Evolutionary conservation across 2,113 vertebrate species (phyloP), one percentile per base, ranked within the genome.

Genomic region (Falco punctatus): DNA sequence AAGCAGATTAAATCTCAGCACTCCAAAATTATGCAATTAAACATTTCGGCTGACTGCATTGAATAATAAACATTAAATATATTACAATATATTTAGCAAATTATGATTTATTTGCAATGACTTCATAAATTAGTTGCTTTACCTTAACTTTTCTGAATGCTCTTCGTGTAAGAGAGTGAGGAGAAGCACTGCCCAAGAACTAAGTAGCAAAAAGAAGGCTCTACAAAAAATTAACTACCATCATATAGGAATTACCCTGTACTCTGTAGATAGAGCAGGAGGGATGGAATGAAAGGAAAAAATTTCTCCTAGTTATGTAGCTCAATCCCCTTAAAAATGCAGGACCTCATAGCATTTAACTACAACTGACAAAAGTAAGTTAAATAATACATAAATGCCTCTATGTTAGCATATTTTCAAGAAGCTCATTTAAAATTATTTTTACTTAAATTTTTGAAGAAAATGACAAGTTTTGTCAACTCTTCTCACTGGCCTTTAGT

Each of bases 1-100:
- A 74, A 96, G 94, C 40, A 88, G 92, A 90, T 80, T 86, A 90
- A 94, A 80, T 89, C 87, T 72, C 1, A 94, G 77, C 61, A 81
- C 83, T 92, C 81, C 55, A 55, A 91, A 87, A 44, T 38, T 65
- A 89, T 30, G 42, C 1, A 9, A 93, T 38, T 38, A 38, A 38
- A 38, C 38, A 38, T 38, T 38, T 38, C 38, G 38, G 38, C 38
- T 38, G 38, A 38, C 38, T 38, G 38, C 38, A 38, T 38, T 38
- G 38, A 38, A 38, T 38, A 38, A 38, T 38, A 38, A 38, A 38
- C 38, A 38, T 38, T 38, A 38, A 38, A 38, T 38, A 38, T 38
- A 38, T 38, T 38, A 38, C 38, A 38, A 38, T 38, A 38, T 52
- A 64, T 85, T 91, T 59, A 94, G 70, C 70, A 82, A 57, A 54